Percentiles rank a stretch among this genome's conserved stretches.
Evolutionary conservation across 1,140 invertebrate genomes (phyloP).

Genomic region (Drosophila nasuta): DNA sequence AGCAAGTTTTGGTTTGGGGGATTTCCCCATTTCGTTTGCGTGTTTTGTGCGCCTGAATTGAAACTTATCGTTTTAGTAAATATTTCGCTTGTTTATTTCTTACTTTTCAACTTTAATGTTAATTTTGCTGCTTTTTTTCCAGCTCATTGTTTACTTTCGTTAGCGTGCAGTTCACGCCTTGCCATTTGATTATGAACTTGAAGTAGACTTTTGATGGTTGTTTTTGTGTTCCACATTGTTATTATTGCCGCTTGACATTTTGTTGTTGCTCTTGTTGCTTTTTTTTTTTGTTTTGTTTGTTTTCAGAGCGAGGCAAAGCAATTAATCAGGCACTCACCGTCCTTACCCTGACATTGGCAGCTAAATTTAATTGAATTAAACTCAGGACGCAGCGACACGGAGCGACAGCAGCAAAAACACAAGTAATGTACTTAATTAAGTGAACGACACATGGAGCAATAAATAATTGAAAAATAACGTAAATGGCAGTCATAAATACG

Average conservation of each 20-base stretch:
- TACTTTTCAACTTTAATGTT: constrained; percentile 47
- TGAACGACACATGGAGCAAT: constrained; percentile 23
- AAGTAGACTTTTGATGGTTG: constrained; percentile 22
- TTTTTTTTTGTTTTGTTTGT: neutral
- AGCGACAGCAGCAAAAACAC: neutral
- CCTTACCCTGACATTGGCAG: constrained; percentile 41
- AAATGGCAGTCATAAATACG: constrained; percentile 27
- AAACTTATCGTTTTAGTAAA: constrained; percentile 59
- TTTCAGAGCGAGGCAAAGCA: constrained; percentile 24
- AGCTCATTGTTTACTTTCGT: constrained; percentile 16
- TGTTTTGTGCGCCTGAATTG: constrained; percentile 16
- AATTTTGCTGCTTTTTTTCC: constrained; percentile 36
- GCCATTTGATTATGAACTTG: constrained; percentile 49
- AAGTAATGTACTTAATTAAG: constrained; percentile 33
- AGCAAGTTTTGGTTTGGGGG: constrained; percentile 11
- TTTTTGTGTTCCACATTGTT: constrained; percentile 2
- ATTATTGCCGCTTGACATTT: constrained; percentile 22
- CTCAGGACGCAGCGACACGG: constrained; percentile 26
- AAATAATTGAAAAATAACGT: constrained; percentile 33
- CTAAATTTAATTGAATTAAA: constrained; percentile 58
- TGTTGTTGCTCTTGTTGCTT: no score
- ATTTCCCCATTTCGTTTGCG: constrained; percentile 22
- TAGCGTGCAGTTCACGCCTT: constrained; percentile 60
- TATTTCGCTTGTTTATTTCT: constrained; percentile 59
- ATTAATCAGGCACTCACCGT: constrained; percentile 45